phyloP scores from a whole-genome alignment of 2,797 vertebrate species.

The Arctocebus calabarensis region DNA sequence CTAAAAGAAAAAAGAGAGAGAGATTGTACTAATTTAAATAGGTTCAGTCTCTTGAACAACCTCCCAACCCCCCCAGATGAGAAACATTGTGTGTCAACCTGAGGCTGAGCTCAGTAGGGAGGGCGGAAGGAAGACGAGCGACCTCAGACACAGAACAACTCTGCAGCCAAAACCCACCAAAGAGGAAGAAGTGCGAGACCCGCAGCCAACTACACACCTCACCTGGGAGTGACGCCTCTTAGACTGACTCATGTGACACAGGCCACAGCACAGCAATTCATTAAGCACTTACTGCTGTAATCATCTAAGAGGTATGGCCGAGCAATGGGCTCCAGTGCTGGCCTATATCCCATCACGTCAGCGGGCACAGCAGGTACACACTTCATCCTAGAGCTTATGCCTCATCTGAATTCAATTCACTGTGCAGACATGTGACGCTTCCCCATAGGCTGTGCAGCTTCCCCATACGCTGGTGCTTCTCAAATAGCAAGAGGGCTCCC shows the following conservation, averaged over 20 bases:
- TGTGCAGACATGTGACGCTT: too few species aligned
- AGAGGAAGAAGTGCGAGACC: background rate
- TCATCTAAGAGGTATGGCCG: background rate
- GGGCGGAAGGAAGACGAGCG: background rate
- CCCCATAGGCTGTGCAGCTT: background rate
- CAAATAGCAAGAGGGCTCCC: background rate
- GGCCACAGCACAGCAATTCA: background rate
- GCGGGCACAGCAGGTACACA: background rate
- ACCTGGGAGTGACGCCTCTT: background rate
- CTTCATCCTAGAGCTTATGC: background rate
- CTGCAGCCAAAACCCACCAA: background rate
- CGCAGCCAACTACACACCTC: background rate
- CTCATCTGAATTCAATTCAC: conserved; percentile 21
- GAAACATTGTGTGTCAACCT: background rate
- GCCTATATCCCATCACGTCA: background rate
- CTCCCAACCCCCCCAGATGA: background rate
- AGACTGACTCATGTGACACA: background rate
- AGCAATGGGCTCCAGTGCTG: background rate
- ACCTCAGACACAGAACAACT: background rate
- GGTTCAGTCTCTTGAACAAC: background rate
- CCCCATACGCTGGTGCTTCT: background rate
- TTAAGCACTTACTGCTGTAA: background rate
- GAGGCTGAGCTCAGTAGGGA: background rate
- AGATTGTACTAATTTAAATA: background rate
- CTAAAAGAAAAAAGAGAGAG: conserved; percentile 82